Conservation (phyloP, 2,797 vertebrate genomes). For the Syngnathus rostellatus region DNA sequence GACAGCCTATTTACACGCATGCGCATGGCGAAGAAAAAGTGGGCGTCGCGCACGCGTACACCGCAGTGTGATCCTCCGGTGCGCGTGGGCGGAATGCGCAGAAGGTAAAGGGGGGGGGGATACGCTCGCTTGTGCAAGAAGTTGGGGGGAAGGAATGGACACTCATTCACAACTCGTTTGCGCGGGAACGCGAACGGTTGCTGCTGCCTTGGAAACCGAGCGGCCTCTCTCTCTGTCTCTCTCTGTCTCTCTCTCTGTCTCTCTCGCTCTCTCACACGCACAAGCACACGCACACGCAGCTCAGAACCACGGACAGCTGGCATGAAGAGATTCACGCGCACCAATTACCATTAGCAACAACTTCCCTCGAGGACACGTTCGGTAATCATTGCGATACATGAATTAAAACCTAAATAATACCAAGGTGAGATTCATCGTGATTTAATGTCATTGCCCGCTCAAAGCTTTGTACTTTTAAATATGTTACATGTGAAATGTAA, state of each 20-base stretch:
- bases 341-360: too few species aligned
- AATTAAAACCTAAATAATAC: too few species aligned
- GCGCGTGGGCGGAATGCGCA: slow-evolving; percentile 37
- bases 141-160: slow-evolving; percentile 14
- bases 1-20: slow-evolving; percentile 43
- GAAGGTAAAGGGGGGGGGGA: neutral
- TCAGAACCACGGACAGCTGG: slow-evolving; percentile 66
- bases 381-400: too few species aligned
- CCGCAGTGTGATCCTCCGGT: slow-evolving; percentile 45
- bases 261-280: too few species aligned
- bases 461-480: too few species aligned
- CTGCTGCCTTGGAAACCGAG: slow-evolving; percentile 59
- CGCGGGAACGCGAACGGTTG: slow-evolving; percentile 37
- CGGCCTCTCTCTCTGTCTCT: too few species aligned
- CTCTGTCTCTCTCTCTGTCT: too few species aligned
- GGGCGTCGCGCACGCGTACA: slow-evolving; percentile 34
- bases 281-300: too few species aligned
- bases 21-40: slow-evolving; percentile 58
- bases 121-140: slow-evolving; percentile 21
- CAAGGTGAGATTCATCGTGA: too few species aligned
- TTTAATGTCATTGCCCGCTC: too few species aligned
- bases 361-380: too few species aligned
- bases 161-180: slow-evolving; percentile 55
- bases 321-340: neutral
- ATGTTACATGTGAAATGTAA: too few species aligned